These are phyloP conservation scores for Clarias laeviceps DNA, from an alignment of 2,797 vertebrate genomes.

Conservation along the genomic window DNA sequence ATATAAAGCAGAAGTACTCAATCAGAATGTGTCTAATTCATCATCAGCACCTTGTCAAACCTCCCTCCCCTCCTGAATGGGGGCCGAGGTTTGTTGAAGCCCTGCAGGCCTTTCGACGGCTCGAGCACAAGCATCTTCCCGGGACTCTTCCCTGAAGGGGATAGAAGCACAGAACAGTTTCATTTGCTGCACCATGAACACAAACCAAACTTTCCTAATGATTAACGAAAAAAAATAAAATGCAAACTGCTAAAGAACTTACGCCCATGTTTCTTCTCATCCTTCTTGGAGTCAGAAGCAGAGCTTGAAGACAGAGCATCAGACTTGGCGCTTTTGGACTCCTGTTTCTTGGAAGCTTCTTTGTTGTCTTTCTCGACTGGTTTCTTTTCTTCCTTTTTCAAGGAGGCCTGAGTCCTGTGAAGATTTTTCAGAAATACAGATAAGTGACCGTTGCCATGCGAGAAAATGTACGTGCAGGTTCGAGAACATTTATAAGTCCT, in stretches of 20 bases:
- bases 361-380: slow-evolving; percentile 88
- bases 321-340: slow-evolving; percentile 83
- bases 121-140: slow-evolving; percentile 81
- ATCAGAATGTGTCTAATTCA: neutral
- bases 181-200: neutral
- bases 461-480: neutral
- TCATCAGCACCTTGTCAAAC: slow-evolving; percentile 84
- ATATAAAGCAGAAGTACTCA: neutral
- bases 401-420: slow-evolving; percentile 75
- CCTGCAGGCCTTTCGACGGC: slow-evolving; percentile 81
- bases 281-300: slow-evolving; percentile 83
- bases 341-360: slow-evolving; percentile 83
- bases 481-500: slow-evolving; percentile 35
- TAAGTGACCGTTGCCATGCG: neutral
- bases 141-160: slow-evolving; percentile 79
- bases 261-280: slow-evolving; percentile 91
- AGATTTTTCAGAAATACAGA: slow-evolving; percentile 1
- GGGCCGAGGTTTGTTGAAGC: slow-evolving; percentile 77
- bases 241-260: slow-evolving; percentile 61
- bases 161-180: neutral
- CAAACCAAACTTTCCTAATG: neutral
- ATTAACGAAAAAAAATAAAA: neutral
- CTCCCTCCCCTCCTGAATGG: slow-evolving; percentile 85
- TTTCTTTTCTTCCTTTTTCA: slow-evolving; percentile 95
- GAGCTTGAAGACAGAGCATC: slow-evolving; percentile 76